Evolutionary conservation across 23 tunicate species (phyloP).

Genomic region (Trididemnum clinides): DNA sequence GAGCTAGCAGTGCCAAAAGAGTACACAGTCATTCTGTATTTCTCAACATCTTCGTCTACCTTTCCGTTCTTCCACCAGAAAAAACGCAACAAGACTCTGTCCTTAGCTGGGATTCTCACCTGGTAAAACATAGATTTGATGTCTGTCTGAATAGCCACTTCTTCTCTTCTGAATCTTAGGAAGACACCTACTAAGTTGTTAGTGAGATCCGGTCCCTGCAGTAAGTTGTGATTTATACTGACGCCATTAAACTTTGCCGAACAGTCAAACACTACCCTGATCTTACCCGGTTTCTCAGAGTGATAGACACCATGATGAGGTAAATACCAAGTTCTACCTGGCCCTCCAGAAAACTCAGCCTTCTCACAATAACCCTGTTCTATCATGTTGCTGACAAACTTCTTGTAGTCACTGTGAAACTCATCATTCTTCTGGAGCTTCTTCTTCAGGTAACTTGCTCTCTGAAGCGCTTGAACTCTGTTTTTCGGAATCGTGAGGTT

Average conservation of each 20-base stretch:
- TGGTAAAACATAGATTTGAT: slow-evolving; percentile 16
- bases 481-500: no score
- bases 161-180: background rate
- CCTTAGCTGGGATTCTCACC: background rate
- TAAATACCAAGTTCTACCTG: background rate
- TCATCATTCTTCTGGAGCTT: no score
- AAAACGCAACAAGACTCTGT: background rate
- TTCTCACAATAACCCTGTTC: background rate
- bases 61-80: slow-evolving; percentile 8
- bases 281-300: background rate
- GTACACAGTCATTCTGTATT: background rate
- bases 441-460: no score
- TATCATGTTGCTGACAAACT: no score
- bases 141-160: background rate
- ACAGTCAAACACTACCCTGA: background rate
- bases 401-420: no score
- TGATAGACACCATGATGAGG: background rate
- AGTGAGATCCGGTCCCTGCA: background rate
- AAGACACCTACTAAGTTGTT: background rate
- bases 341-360: background rate
- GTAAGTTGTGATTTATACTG: background rate
- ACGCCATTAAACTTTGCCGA: background rate
- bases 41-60: background rate
- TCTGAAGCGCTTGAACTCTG: no score
- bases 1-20: background rate